These are phyloP conservation scores for Cochlearius cochlearius DNA, from an alignment of 2,113 vertebrate genomes.

Conservation along the genomic window DNA sequence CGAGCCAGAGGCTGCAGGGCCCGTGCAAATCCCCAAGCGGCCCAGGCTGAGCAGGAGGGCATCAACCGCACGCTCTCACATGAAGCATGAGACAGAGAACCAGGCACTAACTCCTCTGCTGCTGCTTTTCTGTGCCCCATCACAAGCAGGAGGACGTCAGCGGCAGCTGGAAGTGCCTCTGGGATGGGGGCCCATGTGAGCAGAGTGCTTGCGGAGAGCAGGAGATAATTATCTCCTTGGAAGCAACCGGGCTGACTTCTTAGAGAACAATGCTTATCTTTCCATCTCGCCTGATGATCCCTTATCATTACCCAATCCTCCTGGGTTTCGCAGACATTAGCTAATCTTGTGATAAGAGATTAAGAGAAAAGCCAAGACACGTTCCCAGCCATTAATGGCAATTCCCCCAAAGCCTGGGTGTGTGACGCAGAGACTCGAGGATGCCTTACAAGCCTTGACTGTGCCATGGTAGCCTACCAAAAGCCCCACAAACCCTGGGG, in stretches of 20 bases:
- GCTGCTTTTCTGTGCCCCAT: neutral
- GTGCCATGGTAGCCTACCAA: no score
- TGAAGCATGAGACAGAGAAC: rapidly evolving
- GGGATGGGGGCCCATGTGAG: neutral
- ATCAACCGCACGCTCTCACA: neutral
- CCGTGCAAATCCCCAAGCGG: rapidly evolving
- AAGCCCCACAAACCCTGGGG: no score
- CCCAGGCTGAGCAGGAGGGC: neutral
- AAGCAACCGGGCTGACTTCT: neutral
- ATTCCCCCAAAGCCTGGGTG: neutral
- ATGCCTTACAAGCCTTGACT: neutral
- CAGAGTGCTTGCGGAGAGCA: neutral
- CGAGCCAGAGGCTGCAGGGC: neutral
- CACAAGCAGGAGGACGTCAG: rapidly evolving
- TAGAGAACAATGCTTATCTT: constrained; percentile 16
- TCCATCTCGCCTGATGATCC: constrained; percentile 12
- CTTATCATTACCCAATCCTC: constrained; percentile 37
- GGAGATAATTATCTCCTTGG: neutral
- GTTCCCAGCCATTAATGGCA: neutral
- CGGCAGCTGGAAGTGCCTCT: neutral
- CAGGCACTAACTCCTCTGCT: neutral
- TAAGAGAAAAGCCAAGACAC: constrained; percentile 27
- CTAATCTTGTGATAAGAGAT: constrained; percentile 50
- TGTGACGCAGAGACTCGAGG: neutral
- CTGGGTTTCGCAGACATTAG: neutral